Evolutionary conservation across 2,113 vertebrate species (phyloP).

Genomic region (Hepsetus odoe): DNA sequence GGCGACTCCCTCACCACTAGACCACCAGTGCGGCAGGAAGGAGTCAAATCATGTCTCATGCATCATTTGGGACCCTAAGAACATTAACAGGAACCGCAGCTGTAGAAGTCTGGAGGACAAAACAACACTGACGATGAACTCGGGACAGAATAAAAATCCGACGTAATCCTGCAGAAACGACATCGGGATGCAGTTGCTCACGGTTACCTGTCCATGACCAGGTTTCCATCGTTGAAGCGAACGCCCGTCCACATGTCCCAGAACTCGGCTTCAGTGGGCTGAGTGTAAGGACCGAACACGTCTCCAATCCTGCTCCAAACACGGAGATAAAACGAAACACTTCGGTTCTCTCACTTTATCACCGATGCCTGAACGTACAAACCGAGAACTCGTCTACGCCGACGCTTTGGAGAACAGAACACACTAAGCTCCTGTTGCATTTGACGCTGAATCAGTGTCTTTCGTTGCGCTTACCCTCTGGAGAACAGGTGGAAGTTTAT

Average conservation of each 20-base stretch:
- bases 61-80: too few species aligned
- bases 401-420: too few species aligned
- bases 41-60: background rate
- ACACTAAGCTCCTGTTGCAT: too few species aligned
- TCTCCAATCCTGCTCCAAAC: constrained; percentile 79
- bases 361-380: too few species aligned
- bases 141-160: too few species aligned
- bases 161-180: too few species aligned
- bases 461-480: constrained; percentile 78
- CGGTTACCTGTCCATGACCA: constrained; percentile 88
- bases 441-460: background rate
- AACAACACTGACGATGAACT: too few species aligned
- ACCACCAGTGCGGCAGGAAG: background rate
- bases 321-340: background rate
- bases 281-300: constrained; percentile 91
- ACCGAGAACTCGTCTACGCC: too few species aligned
- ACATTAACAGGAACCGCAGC: too few species aligned
- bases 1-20: too few species aligned
- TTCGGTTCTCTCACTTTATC: background rate
- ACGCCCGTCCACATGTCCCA: constrained; percentile 96
- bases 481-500: constrained; percentile 90
- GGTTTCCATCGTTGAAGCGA: constrained; percentile 89
- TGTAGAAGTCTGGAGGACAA: too few species aligned
- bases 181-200: fast-evolving
- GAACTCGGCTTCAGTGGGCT: constrained; percentile 85